A percentile compares a stretch with the other conserved stretches of the same genome.
phyloP scores from a whole-genome alignment of 2,113 vertebrate species.

The Ailuropoda melanoleuca region DNA sequence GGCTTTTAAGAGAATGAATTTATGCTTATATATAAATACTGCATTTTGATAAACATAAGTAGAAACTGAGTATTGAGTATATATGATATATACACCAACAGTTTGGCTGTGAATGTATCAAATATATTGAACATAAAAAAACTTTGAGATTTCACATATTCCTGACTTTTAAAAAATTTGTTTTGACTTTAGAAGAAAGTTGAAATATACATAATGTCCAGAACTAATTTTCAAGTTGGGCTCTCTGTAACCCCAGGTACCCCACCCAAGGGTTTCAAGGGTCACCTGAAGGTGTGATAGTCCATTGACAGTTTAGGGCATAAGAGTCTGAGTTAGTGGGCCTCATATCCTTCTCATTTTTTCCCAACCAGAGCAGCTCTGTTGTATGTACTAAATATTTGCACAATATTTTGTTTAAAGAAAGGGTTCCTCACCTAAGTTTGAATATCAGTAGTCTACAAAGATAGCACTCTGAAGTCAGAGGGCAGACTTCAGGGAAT shows the following conservation, averaged over 20 bases:
- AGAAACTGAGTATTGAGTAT: neutral
- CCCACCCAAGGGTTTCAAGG: neutral
- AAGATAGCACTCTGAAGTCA: neutral
- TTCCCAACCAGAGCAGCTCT: neutral
- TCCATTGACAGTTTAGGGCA: neutral
- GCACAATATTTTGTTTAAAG: neutral
- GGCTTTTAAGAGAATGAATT: neutral
- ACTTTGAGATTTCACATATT: neutral
- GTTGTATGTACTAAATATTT: neutral
- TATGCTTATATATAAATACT: conserved; percentile 3
- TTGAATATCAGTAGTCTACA: neutral
- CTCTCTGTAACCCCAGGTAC: neutral
- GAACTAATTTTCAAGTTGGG: neutral
- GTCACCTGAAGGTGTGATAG: neutral
- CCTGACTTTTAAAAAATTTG: neutral
- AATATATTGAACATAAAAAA: neutral
- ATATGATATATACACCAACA: neutral
- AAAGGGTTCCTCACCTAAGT: neutral
- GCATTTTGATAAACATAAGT: neutral
- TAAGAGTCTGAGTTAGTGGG: neutral
- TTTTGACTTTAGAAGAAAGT: conserved; percentile 19
- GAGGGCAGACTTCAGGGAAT: neutral
- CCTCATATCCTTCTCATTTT: neutral
- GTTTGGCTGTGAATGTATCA: neutral
- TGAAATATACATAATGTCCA: neutral